These are phyloP conservation scores for Brachypodius melanocephalos DNA, from an alignment of 2,113 vertebrate genomes.

Conservation along the genomic window DNA sequence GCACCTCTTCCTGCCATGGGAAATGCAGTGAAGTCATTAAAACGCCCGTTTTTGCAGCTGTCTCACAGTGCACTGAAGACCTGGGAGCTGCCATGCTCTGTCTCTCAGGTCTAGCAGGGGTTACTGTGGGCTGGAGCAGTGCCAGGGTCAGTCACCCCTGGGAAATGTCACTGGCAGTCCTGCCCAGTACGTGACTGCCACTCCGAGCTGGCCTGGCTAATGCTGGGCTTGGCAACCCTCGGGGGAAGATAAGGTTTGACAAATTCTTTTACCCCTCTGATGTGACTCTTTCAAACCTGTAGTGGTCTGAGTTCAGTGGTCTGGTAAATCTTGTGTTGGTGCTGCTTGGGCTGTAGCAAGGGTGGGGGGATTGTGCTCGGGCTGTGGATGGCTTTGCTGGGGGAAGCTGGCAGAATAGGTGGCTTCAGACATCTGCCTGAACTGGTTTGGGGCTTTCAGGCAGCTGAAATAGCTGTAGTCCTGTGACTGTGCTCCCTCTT, in stretches of 20 bases:
- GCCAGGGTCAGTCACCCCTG: background rate
- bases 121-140: background rate
- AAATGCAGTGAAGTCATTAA: background rate
- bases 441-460: background rate
- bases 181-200: background rate
- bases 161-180: conserved; percentile 25
- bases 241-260: background rate
- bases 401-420: background rate
- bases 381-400: background rate
- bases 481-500: background rate
- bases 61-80: background rate
- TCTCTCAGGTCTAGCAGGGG: background rate
- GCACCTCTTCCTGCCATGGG: background rate
- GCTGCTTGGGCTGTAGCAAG: background rate
- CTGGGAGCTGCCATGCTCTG: background rate
- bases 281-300: background rate
- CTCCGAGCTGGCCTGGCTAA: background rate
- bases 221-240: background rate
- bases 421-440: background rate
- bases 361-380: background rate
- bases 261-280: background rate
- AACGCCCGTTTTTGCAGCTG: background rate
- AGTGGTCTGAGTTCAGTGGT: background rate
- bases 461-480: background rate
- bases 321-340: background rate